Conservation (phyloP, 2,797 vertebrate species). For the Catharus ustulatus region DNA sequence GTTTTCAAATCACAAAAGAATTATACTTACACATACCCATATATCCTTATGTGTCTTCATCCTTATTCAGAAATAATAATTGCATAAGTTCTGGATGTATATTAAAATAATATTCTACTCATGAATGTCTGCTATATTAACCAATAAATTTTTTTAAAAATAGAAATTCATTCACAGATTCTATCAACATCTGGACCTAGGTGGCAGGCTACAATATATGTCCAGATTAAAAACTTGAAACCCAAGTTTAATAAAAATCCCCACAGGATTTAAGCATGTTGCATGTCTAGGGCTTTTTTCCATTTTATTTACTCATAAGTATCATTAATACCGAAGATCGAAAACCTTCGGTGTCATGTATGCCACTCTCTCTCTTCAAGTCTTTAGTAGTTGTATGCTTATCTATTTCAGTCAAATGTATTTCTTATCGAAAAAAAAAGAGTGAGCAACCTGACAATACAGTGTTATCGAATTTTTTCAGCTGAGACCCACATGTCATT, state of each 20-base stretch:
- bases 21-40: background rate
- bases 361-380: conserved; percentile 85
- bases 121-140: background rate
- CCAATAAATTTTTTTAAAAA: background rate
- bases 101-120: conserved; percentile 17
- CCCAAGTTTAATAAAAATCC: background rate
- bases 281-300: conserved; percentile 51
- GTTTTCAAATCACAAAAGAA: conserved; percentile 36
- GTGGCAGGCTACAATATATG: conserved; percentile 37
- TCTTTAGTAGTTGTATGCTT: conserved; percentile 92
- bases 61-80: conserved; percentile 27
- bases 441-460: conserved; percentile 90
- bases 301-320: conserved; percentile 88
- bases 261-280: conserved; percentile 67
- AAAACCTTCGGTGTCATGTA: conserved; percentile 82
- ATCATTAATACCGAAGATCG: conserved; percentile 89
- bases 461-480: conserved; percentile 99
- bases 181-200: conserved; percentile 22
- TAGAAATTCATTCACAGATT: background rate
- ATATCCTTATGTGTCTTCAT: background rate
- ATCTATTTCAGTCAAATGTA: conserved; percentile 99
- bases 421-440: conserved; percentile 90
- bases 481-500: conserved; percentile 96
- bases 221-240: conserved; percentile 56
- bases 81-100: background rate